Base-by-base conservation (phyloP, 1,140 invertebrate species). In the Bilobella aurantiaca region DNA sequence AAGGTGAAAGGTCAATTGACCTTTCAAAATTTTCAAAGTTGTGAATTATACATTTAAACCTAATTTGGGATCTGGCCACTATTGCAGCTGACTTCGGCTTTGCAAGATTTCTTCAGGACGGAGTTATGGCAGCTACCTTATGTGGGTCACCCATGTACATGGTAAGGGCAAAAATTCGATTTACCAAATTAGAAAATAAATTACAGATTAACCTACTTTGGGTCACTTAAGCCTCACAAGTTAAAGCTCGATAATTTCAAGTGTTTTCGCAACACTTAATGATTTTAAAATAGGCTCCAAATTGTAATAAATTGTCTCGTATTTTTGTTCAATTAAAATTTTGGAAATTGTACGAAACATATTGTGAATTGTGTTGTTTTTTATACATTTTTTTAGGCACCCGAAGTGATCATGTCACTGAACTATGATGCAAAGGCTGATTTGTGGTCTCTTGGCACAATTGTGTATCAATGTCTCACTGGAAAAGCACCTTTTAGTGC, bases 131-230 rank as follows among this genome's bases (percentile, higher is more conserved):
- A 56, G 96, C 93, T 57, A 99, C 97, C 34, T 80, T 99, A 1
- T 99, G 97, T 79, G 97, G 69, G 23, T 99, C 96, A 34, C 97
- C 97, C 1, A 99, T 99, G 96, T 99, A 99, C 75, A 99, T 99
- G 96, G 90, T 90, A 77, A 78, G 77, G 14, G 18, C 30, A 42
- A 25, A 62, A 42, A 34, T 42, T 62, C 32, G 12, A 14, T 57
- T 23, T 57, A 18, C 37, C 37, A 16, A 64, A 3, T 27, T 37
- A 18, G 1, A 56, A 32, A n/a, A n/a, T n/a, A n/a, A n/a, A n/a
- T n/a, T n/a, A n/a, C n/a, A n/a, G n/a, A n/a, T n/a, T n/a, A n/a
- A n/a, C n/a, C n/a, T n/a, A n/a, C n/a, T n/a, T n/a, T n/a, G n/a
- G n/a, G n/a, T n/a, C n/a, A n/a, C n/a, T n/a, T n/a, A n/a, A n/a